Conservation (phyloP, 2,113 vertebrate genomes). For the Ifrita kowaldi region DNA sequence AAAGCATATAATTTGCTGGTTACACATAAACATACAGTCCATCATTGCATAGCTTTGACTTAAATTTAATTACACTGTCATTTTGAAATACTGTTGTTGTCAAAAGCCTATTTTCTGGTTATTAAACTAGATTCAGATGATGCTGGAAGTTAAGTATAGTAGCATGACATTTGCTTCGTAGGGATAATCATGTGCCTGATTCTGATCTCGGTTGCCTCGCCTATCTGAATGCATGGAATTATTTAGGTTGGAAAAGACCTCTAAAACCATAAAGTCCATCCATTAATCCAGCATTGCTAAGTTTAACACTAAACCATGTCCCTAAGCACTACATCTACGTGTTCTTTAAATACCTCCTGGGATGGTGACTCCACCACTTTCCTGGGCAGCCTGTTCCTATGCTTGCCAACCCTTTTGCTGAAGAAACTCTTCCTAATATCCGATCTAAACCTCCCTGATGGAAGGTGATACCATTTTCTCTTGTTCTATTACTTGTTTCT, state of each 20-base stretch:
- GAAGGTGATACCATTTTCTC: not conserved
- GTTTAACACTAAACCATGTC: not conserved
- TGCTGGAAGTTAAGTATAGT: slow-evolving; percentile 8
- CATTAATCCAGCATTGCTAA: not conserved
- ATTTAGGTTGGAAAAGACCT: not conserved
- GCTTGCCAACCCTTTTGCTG: not conserved
- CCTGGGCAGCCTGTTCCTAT: not conserved
- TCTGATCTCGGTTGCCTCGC: not conserved
- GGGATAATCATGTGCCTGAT: not conserved
- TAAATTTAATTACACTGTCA: slow-evolving; percentile 68
- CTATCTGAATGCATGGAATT: not conserved
- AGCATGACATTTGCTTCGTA: not conserved
- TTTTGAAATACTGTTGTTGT: slow-evolving; percentile 62
- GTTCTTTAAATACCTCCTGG: not conserved
- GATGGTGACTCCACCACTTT: not conserved
- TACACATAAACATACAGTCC: slow-evolving; percentile 56
- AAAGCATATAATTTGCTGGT: slow-evolving; percentile 62
- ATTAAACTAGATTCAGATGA: slow-evolving; percentile 48
- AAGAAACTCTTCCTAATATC: not conserved
- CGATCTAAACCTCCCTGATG: rapidly evolving
- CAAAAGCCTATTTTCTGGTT: slow-evolving; percentile 62
- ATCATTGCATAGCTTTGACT: slow-evolving; percentile 48
- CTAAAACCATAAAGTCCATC: not conserved
- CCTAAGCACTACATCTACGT: not conserved
- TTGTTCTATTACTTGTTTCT: not conserved